These are phyloP conservation scores for Emmelina monodactyla DNA, from an alignment of 2,888 invertebrate genomes.

Conservation along the genomic window DNA sequence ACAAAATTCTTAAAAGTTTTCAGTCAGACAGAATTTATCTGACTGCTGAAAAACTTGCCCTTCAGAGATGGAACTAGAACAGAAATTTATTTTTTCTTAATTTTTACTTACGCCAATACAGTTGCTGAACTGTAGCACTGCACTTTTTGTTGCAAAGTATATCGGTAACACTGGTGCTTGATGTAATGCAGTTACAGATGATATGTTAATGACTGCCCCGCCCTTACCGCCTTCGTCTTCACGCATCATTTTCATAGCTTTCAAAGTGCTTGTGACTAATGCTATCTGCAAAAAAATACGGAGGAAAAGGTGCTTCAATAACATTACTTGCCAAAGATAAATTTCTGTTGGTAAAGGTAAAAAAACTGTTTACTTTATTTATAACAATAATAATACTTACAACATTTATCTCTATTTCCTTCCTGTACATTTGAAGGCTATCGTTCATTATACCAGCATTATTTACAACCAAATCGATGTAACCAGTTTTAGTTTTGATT, in stretches of 20 bases:
- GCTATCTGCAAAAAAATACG: slow-evolving; percentile 32
- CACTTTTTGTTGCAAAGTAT: slow-evolving; percentile 46
- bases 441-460: slow-evolving; percentile 48
- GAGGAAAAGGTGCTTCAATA: background rate
- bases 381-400: no score
- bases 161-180: slow-evolving; percentile 31
- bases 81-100: no score
- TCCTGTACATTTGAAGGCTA: slow-evolving; percentile 28
- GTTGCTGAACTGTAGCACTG: slow-evolving; percentile 47
- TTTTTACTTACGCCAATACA: slow-evolving; percentile 50
- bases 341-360: no score
- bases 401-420: slow-evolving; percentile 40
- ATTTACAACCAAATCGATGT: slow-evolving; percentile 42
- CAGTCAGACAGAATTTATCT: no score
- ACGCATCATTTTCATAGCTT: slow-evolving; percentile 42
- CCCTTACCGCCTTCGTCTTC: slow-evolving; percentile 39
- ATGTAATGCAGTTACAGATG: slow-evolving; percentile 37
- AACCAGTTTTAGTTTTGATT: slow-evolving; percentile 25
- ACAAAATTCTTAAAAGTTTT: no score
- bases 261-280: slow-evolving; percentile 37
- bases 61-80: no score
- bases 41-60: no score
- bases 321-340: no score
- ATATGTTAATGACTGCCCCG: slow-evolving; percentile 46
- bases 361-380: no score